Evolutionary conservation across 35 echinoderm and acorn worm species (phyloP).

Genomic region (Diadema setosum): DNA sequence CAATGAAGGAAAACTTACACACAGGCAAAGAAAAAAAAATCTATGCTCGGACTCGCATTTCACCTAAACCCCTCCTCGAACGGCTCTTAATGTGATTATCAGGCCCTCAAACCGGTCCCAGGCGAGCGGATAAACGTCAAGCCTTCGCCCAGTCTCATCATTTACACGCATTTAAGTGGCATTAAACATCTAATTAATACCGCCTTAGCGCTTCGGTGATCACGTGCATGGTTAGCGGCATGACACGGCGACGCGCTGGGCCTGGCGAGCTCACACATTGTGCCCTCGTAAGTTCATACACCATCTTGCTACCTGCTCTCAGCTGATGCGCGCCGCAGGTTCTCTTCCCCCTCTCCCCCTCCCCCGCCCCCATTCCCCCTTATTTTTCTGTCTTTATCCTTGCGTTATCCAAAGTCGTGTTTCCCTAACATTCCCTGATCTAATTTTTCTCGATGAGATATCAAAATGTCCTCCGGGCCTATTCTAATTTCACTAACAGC

Average conservation of each 20-base stretch:
- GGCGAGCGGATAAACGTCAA: slow-evolving; percentile 25
- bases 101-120: background rate
- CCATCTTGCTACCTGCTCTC: no score
- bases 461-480: background rate
- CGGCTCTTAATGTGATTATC: slow-evolving; percentile 11
- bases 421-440: background rate
- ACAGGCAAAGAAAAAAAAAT: background rate
- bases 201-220: background rate
- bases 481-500: background rate
- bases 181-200: slow-evolving; percentile 15
- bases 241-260: no score
- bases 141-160: background rate
- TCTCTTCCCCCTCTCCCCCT: background rate
- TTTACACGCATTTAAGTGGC: slow-evolving; percentile 26
- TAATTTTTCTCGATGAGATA: background rate
- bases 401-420: background rate
- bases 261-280: no score
- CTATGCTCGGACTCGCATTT: background rate
- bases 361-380: background rate
- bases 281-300: no score
- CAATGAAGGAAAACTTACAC: background rate
- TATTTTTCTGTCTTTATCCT: background rate
- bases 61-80: no score
- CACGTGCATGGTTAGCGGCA: background rate
- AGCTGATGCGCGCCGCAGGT: background rate